phyloP scores from a whole-genome alignment of 1,140 invertebrate species.

The Ptiloglossa arizonensis region DNA sequence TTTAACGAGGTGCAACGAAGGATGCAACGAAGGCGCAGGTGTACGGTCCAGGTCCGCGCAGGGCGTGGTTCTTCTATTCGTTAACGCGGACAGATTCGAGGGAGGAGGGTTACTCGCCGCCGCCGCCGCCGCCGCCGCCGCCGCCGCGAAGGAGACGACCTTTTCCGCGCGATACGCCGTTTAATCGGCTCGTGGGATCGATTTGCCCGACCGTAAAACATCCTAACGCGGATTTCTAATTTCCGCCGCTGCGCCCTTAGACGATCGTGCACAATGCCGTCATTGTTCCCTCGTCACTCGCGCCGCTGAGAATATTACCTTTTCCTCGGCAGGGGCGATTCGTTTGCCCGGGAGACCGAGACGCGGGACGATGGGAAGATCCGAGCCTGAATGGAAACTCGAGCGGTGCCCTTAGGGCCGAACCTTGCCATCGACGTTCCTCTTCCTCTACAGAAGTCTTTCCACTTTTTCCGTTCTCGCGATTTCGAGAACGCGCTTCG shows the following conservation, averaged over 20 bases:
- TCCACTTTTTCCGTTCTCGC: neutral
- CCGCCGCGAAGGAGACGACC: conserved; percentile 41
- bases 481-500: too few species aligned
- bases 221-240: conserved; percentile 15
- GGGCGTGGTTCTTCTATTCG: conserved; percentile 76
- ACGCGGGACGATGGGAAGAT: neutral
- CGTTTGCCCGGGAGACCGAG: neutral
- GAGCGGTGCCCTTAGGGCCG: neutral
- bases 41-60: conserved; percentile 59
- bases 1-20: conserved; percentile 65
- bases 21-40: conserved; percentile 64
- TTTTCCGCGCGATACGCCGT: conserved; percentile 54
- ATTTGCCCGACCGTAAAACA: conserved; percentile 8
- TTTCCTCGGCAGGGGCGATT: neutral
- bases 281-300: conserved; percentile 32
- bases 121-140: too few species aligned
- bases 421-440: too few species aligned
- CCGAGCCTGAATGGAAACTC: neutral
- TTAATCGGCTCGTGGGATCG: conserved; percentile 53
- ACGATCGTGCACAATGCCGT: conserved; percentile 28
- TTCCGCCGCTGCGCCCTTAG: conserved; percentile 33
- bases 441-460: neutral
- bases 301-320: conserved; percentile 30
- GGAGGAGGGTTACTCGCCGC: conserved; percentile 21
- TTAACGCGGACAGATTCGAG: conserved; percentile 68